Evolutionary conservation across 2,797 vertebrate genomes (phyloP).

Genomic region (Sylvilagus floridanus): DNA sequence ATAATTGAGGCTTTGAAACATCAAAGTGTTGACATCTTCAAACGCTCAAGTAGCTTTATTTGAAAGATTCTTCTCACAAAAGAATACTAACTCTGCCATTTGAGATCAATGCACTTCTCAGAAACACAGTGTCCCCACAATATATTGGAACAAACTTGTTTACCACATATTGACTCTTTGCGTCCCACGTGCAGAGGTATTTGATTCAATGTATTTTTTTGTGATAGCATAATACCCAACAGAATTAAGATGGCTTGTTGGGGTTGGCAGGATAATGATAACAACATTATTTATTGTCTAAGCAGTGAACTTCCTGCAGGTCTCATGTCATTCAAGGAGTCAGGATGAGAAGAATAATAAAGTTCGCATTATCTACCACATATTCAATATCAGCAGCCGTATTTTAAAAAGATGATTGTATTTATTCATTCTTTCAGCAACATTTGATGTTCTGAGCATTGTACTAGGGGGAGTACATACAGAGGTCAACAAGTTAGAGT

Average conservation of each 20-base stretch:
- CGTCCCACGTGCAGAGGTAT: conserved; percentile 76
- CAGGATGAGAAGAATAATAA: not conserved
- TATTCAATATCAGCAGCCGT: not conserved
- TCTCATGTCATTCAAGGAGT: conserved; percentile 34
- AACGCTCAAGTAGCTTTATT: conserved; percentile 87
- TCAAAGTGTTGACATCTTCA: conserved; percentile 89
- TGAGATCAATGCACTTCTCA: conserved; percentile 86
- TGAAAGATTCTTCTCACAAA: conserved; percentile 87
- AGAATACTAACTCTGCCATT: conserved; percentile 85
- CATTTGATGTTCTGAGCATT: not conserved
- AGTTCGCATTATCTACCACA: not conserved
- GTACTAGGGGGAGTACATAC: not conserved
- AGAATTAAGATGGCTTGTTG: conserved; percentile 69
- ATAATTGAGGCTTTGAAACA: conserved; percentile 90
- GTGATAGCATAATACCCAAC: conserved; percentile 60
- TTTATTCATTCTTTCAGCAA: not conserved
- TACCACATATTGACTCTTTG: conserved; percentile 80
- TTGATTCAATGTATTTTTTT: conserved; percentile 83
- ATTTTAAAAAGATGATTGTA: conserved; percentile 7
- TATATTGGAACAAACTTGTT: conserved; percentile 84
- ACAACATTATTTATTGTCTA: conserved; percentile 20
- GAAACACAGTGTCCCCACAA: conserved; percentile 77
- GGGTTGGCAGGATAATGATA: not conserved
- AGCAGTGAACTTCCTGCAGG: not conserved
- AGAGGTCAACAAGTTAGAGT: not conserved